These are phyloP conservation scores for Premnoplex brunnescens DNA, from an alignment of 2,797 vertebrate species.

Conservation along the genomic window DNA sequence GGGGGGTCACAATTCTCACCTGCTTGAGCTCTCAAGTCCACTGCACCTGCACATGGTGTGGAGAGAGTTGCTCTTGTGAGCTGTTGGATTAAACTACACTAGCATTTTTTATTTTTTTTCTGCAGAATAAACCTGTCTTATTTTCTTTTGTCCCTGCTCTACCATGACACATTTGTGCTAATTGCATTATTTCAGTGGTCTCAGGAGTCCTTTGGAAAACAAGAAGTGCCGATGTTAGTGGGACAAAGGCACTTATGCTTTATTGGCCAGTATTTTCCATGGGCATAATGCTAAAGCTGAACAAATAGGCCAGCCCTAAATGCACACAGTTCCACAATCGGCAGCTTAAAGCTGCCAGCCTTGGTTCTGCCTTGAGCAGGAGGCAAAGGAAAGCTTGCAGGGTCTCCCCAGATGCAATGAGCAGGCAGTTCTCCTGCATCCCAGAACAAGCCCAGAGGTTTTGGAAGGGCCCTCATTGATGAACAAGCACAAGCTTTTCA, in stretches of 20 bases:
- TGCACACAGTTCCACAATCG: not conserved
- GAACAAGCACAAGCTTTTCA: not conserved
- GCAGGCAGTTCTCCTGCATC: not conserved
- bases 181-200: slow-evolving; percentile 54
- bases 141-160: slow-evolving; percentile 37
- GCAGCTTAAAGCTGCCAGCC: not conserved
- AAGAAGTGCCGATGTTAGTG: not conserved
- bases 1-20: not conserved
- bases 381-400: not conserved
- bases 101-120: slow-evolving; percentile 31
- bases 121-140: slow-evolving; percentile 49
- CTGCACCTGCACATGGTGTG: not conserved
- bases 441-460: not conserved
- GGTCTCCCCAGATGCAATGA: rapidly evolving
- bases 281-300: slow-evolving; percentile 22
- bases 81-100: slow-evolving; percentile 31
- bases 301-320: slow-evolving; percentile 4
- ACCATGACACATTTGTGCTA: slow-evolving; percentile 40
- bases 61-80: not conserved
- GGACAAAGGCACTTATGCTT: slow-evolving; percentile 44
- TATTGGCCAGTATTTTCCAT: slow-evolving; percentile 26
- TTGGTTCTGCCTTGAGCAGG: not conserved
- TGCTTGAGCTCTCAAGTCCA: not conserved
- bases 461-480: not conserved
- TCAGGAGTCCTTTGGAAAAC: slow-evolving; percentile 34